Percentiles rank a stretch among this genome's conserved stretches.
These are phyloP conservation scores for Enoplosus armatus DNA, from an alignment of 2,797 vertebrate species.

Conservation along the genomic window DNA sequence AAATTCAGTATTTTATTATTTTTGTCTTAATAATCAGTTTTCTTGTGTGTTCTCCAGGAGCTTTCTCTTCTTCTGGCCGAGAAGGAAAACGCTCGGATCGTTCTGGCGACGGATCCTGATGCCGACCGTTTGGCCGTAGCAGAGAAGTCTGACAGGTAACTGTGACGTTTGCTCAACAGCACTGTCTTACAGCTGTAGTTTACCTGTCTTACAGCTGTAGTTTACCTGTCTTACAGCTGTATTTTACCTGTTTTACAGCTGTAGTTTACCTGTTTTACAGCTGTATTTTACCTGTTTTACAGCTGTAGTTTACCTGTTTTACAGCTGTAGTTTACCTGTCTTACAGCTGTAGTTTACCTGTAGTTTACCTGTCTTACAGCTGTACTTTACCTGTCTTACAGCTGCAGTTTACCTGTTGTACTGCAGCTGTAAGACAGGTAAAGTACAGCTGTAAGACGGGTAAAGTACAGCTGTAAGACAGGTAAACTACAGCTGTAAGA, in stretches of 20 bases:
- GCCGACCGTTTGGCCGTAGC: conserved; percentile 95
- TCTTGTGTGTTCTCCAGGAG: conserved; percentile 78
- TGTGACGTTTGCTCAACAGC: conserved; percentile 10
- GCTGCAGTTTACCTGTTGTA: no score
- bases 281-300: no score
- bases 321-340: conserved; percentile 86
- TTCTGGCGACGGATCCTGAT: conserved; percentile 96
- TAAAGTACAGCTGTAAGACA: no score
- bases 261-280: conserved; percentile 67
- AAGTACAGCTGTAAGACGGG: no score
- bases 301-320: neutral
- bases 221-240: conserved; percentile 79
- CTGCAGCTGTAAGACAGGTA: no score
- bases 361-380: conserved; percentile 66
- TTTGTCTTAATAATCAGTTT: accelerated
- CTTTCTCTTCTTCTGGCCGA: conserved; percentile 92
- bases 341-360: neutral
- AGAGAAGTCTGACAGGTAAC: conserved; percentile 89
- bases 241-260: no score
- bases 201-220: conserved; percentile 73
- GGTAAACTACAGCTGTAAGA: no score
- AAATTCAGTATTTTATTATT: accelerated
- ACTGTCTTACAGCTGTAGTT: neutral
- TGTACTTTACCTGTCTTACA: conserved; percentile 52
- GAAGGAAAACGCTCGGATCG: conserved; percentile 87